Conservation (phyloP, 2,113 vertebrate species). For the Dasyornis broadbenti region DNA sequence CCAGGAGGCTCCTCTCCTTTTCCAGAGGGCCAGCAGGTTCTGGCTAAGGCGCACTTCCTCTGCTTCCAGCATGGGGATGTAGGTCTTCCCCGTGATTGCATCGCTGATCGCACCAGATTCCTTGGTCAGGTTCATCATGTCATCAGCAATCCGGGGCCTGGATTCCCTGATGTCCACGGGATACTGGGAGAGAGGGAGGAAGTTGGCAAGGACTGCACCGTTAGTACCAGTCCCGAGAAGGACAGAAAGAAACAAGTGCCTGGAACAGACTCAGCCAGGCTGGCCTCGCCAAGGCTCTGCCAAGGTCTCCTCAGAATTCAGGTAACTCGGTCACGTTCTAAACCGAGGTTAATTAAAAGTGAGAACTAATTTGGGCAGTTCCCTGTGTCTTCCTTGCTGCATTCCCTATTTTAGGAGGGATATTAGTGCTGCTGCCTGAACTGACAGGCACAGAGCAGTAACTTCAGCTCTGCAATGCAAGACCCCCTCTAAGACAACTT, state of each 20-base stretch:
- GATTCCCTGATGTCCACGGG: conserved; percentile 73
- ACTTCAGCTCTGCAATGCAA: background rate
- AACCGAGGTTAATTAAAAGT: background rate
- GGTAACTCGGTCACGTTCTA: background rate
- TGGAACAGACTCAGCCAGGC: background rate
- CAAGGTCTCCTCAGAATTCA: background rate
- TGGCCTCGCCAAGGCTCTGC: background rate
- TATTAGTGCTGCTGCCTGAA: background rate
- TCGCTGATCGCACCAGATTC: conserved; percentile 71
- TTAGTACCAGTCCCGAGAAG: background rate
- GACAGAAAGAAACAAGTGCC: background rate
- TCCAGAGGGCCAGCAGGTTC: conserved; percentile 82
- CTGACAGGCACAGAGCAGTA: background rate
- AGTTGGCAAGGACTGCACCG: background rate
- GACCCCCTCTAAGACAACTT: background rate
- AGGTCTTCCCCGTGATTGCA: conserved; percentile 84
- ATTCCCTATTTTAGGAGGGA: background rate
- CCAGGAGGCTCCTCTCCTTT: conserved; percentile 52
- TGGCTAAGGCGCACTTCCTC: conserved; percentile 74
- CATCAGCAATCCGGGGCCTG: conserved; percentile 61
- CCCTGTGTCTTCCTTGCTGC: background rate
- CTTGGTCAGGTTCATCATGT: conserved; percentile 75
- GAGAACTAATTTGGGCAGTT: background rate
- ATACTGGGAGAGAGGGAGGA: conserved; percentile 69
- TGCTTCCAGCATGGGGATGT: conserved; percentile 69